phyloP scores from a whole-genome alignment of 2,113 vertebrate species.

The Pseudonaja textilis region DNA sequence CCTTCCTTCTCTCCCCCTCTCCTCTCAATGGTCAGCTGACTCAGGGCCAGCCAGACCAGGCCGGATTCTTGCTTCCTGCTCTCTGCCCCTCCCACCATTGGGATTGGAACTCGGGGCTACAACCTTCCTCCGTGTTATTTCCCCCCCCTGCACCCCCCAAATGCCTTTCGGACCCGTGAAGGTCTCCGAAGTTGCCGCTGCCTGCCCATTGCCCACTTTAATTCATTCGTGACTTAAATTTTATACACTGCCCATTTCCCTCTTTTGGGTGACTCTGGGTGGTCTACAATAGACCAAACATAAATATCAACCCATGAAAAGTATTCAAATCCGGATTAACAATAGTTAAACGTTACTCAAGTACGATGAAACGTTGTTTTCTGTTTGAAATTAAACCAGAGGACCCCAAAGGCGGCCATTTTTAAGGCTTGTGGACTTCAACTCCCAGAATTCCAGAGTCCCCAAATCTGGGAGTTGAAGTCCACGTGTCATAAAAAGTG shows the following conservation, averaged over 20 bases:
- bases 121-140: too few relatives aligned
- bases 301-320: not conserved
- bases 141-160: rapidly evolving
- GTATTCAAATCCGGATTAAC: not conserved
- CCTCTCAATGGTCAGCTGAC: not conserved
- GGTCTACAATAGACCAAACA: not conserved
- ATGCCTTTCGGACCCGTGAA: not conserved
- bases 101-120: not conserved
- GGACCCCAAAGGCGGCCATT: too few relatives aligned
- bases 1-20: not conserved
- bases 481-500: too few relatives aligned
- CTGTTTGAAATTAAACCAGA: not conserved
- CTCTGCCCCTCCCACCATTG: not conserved
- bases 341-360: too few relatives aligned
- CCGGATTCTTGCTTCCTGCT: not conserved
- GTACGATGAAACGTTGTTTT: not conserved
- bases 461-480: too few relatives aligned
- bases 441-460: too few relatives aligned
- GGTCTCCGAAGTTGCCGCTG: not conserved
- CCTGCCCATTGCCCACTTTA: not conserved
- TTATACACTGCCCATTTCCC: not conserved
- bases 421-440: too few relatives aligned
- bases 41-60: not conserved
- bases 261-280: not conserved
- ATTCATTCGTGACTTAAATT: not conserved